Conservation (phyloP, 2,888 invertebrate genomes). For the Adelognathus sp. region DNA sequence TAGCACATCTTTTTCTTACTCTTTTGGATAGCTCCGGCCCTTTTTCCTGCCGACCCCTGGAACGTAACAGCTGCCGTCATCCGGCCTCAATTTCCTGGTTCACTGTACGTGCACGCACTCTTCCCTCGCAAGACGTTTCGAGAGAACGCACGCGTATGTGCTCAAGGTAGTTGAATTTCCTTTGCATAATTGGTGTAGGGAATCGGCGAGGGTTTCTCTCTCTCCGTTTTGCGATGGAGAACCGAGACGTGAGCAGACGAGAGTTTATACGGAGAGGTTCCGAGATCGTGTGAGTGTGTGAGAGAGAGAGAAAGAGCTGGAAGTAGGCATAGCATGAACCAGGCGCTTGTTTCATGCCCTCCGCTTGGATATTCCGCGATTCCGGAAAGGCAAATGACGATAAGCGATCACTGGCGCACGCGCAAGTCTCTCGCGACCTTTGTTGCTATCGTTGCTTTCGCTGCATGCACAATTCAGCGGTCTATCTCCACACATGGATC, state of each 20-base stretch:
- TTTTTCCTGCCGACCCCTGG: neutral
- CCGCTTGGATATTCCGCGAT: slow-evolving; percentile 38
- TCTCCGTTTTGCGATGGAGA: neutral
- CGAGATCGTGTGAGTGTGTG: neutral
- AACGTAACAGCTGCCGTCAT: slow-evolving; percentile 8
- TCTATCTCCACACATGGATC: slow-evolving; percentile 11
- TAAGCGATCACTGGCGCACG: slow-evolving; percentile 52
- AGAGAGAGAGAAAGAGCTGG: neutral
- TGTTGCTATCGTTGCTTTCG: slow-evolving; percentile 12
- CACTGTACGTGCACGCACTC: slow-evolving; percentile 38
- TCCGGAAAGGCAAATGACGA: slow-evolving; percentile 52
- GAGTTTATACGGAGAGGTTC: neutral
- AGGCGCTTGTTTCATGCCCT: neutral
- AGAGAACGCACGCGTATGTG: neutral
- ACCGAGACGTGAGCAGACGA: neutral
- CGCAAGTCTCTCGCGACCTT: slow-evolving; percentile 26
- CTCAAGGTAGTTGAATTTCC: slow-evolving; percentile 42
- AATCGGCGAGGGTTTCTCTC: slow-evolving; percentile 21
- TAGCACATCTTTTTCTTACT: slow-evolving; percentile 8
- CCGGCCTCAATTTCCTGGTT: slow-evolving; percentile 53
- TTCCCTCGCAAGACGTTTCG: slow-evolving; percentile 2
- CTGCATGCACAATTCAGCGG: neutral
- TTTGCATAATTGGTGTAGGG: slow-evolving; percentile 53
- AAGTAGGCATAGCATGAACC: neutral
- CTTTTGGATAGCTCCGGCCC: neutral